Evolutionary conservation across 2,797 vertebrate species (phyloP), one percentile per base, ranked within the genome.

Genomic region (Squalus acanthias): DNA sequence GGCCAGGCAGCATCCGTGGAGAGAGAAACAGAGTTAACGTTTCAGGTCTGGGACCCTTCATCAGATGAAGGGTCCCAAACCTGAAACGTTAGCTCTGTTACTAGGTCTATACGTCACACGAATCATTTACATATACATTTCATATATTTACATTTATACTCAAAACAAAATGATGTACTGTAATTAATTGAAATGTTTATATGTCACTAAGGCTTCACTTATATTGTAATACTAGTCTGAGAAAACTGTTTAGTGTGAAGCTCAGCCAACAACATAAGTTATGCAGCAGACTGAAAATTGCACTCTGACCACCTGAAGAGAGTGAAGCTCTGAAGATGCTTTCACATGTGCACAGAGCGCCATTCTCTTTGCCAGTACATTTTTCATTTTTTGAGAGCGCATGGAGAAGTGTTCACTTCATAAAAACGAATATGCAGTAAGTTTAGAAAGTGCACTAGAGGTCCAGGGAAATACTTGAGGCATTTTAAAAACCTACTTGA

Each of bases 331-430:
- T 93, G n/a, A n/a, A 53, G 67, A 9, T 22, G n/a, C 8, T 65
- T 69, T 22, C 63, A 67, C 33, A 46, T 46, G 65, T 46, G 63
- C 63, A 46, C 91, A 69, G 39, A 67, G 20, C 33, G 69, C 65
- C 8, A 24, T 24, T 93, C 91, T 93, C 91, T 93, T n/a, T 10
- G n/a, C 91, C 24, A n/a, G 60, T 9, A 39, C 63, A 46, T 2
- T 46, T 46, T 67, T 91, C 20, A 50, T 22, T 22, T 91, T 33
- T 91, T 46, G n/a, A 22, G n/a, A 69, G n/a, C n/a, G 29, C 29
- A 93, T 24, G 17, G n/a, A 93, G 63, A 93, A 93, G 20, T 67
- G n/a, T 93, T 93, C 65, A 93, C 60, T 63, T 92, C 89, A 92
- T 63, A 67, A 93, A 93, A 67, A 93, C 15, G 13, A 92, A 65